A percentile compares a stretch with the other conserved stretches of the same genome.
phyloP scores from a whole-genome alignment of 2,113 vertebrate genomes.

The Diphyllodes magnificus region DNA sequence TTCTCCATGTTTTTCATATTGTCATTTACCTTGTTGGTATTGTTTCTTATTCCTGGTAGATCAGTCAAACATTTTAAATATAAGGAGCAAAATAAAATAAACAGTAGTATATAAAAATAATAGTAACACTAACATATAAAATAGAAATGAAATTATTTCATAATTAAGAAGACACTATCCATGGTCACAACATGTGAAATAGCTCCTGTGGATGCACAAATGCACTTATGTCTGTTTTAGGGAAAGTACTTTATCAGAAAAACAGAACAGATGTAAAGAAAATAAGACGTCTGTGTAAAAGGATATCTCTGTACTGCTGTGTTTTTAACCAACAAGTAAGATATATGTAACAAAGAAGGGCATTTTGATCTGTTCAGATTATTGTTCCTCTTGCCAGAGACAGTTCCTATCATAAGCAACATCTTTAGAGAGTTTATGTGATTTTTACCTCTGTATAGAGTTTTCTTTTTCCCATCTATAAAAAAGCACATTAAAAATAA shows the following conservation, averaged over 20 bases:
- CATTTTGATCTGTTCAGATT: conserved; percentile 40
- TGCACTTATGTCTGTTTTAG: neutral
- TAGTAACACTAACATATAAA: neutral
- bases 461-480: neutral
- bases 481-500: conserved; percentile 48
- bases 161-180: neutral
- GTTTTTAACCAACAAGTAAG: conserved; percentile 20
- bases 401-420: conserved; percentile 2
- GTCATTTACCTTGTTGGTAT: neutral
- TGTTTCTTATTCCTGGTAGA: neutral
- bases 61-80: neutral
- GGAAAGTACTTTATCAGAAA: neutral
- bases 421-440: conserved; percentile 20
- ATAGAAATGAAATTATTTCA: neutral
- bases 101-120: neutral
- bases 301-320: neutral
- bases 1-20: neutral
- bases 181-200: neutral
- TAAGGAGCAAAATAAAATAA: neutral
- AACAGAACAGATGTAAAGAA: neutral
- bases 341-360: neutral
- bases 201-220: neutral
- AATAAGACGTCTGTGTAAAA: neutral
- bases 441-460: neutral
- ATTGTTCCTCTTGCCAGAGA: conserved; percentile 43